Evolutionary conservation across 2,113 vertebrate genomes (phyloP), one percentile per base, ranked within the genome.

Genomic region (Equus przewalskii): DNA sequence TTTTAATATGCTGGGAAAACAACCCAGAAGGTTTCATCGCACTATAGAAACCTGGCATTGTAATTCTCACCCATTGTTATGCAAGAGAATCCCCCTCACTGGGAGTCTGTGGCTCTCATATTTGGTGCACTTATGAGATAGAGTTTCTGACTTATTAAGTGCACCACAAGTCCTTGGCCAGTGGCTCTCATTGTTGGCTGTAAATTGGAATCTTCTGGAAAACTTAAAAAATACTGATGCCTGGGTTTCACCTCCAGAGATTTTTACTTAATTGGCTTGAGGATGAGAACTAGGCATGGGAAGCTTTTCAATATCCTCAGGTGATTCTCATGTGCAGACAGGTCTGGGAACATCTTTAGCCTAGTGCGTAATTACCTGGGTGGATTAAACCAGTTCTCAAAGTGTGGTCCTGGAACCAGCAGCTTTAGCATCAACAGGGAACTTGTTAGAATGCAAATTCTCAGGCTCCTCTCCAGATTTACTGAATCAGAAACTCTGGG

Each of bases 321-420:
- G 51, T 90, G 60, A 93, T 93, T 93, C 26, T 95, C 51, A 51
- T 60, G 15, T 70, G 22, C 46, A 96, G 19, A 26, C 51, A 92
- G 51, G 13, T 58, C 41, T 82, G 44, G 7, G 70, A 84, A 78
- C 21, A 28, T 95, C 62, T 58, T 91, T 91, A 79, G 16, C 41
- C 72, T 24, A 56, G 73, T 88, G 33, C 24, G 90, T 92, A 86
- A 86, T 86, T 78, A 72, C 10, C 28, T 36, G 1, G 6, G 14
- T 93, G 7, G 49, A 73, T 79, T 93, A 93, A 95, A 93, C 18
- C 30, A 72, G 56, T 62, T 89, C 76, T 88, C 26, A 72, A 83
- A 89, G 41, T 62, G 12, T 83, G n/a, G 14, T 79, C 44, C 44
- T 82, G 36, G 73, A 89, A 80, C 7, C 65, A 86, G 60, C 26